Evolutionary conservation across 2,113 vertebrate genomes (phyloP), one percentile per base, ranked within the genome.

Genomic region (Ranitomeya variabilis): DNA sequence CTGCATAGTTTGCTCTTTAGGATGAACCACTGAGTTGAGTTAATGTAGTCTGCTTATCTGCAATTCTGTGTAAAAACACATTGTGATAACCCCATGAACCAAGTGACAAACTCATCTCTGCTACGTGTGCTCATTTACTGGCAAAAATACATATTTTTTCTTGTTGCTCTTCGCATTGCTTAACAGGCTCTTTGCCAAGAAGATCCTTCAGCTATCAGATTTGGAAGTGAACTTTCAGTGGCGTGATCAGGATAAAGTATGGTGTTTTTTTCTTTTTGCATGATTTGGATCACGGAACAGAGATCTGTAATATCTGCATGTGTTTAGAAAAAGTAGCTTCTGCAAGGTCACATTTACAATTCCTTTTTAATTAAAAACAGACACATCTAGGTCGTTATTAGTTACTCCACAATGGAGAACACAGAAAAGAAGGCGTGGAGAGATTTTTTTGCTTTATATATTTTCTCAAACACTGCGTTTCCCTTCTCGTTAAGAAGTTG

Each of bases 151-250:
- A 31, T 37, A 18, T 23, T 59, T 60, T 66, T 79, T 83, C 37
- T 31, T 87, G 45, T 89, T 89, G 31, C 57, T 77, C 15, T 78
- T n/a, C 26, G 71, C 69, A 78, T 62, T 73, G 87, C 64, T 85
- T n/a, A 78, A 51, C 26, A 60, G 31, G 54, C 83, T 83, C 13
- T 23, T 71, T 84, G 80, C 87, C 80, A 83, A 62, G 71, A 84
- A 85, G 87, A 89, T 89, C 52, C 87, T 69, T n/a, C 62, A 37
- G n/a, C 79, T 89, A 89, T 89, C 87, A 89, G 87, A 89, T 89
- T 69, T 89, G 87, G 87, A 89, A 79, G 67, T 26, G 11, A 88
- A 57, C 76, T 26, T 79, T 84, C 74, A 23, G 66, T 51, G 71
- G 87, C 55, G 87, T 85, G 18, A 89, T 89, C 67, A 74, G 45